A percentile compares a stretch with the other conserved stretches of the same genome.
phyloP scores from a whole-genome alignment of 1,140 invertebrate genomes.

The Antheraea mylitta region DNA sequence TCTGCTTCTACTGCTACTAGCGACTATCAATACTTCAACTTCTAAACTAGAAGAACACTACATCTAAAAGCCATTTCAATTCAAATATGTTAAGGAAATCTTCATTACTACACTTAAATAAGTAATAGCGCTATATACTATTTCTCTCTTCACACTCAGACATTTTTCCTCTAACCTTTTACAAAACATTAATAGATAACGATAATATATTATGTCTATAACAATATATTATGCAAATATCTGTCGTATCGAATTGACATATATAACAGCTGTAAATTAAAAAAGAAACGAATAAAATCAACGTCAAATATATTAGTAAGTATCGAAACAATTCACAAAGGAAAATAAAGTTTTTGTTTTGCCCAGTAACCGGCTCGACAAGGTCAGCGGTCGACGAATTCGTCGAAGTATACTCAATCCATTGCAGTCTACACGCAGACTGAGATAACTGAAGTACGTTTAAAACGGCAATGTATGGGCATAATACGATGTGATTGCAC shows the following conservation, averaged over 20 bases:
- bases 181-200: too few species aligned
- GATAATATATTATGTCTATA: too few species aligned
- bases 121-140: too few species aligned
- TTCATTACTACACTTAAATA: too few species aligned
- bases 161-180: too few species aligned
- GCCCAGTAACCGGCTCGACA: slow-evolving; percentile 13
- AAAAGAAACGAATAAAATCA: background rate
- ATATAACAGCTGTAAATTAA: too few species aligned
- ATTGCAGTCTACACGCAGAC: background rate
- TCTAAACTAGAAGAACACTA: too few species aligned
- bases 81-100: too few species aligned
- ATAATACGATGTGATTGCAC: slow-evolving; percentile 23
- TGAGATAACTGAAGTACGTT: background rate
- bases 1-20: too few species aligned
- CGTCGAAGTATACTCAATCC: background rate
- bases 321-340: slow-evolving; percentile 27
- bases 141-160: too few species aligned
- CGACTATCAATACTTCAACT: too few species aligned
- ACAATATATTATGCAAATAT: background rate
- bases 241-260: background rate
- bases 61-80: too few species aligned
- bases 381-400: background rate
- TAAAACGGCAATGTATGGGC: slow-evolving; percentile 25
- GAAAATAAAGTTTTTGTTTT: slow-evolving; percentile 49
- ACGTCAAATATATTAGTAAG: background rate